Conservation (phyloP, 2,888 invertebrate species). For the Alentia gelatinosa region DNA sequence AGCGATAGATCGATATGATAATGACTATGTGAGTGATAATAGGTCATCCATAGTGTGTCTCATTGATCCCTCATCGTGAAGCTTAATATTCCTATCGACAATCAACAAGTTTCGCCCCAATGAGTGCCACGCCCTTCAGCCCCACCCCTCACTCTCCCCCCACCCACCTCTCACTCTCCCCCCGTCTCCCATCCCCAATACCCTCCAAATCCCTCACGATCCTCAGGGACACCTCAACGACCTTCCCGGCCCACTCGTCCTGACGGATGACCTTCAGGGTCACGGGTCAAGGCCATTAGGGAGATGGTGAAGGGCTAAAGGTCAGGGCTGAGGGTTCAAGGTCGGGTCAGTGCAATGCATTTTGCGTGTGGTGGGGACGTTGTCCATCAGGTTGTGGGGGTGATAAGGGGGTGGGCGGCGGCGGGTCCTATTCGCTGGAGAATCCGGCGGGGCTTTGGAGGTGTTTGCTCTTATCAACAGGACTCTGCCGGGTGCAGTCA, state of each 20-base stretch:
- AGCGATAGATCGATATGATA: background rate
- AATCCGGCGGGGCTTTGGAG: background rate
- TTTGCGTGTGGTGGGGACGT: background rate
- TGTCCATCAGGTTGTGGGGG: background rate
- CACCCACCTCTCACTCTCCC: background rate
- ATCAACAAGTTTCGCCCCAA: background rate
- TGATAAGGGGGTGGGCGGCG: background rate
- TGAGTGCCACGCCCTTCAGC: background rate
- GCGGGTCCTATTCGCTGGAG: background rate
- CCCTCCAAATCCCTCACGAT: background rate
- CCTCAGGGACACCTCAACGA: background rate
- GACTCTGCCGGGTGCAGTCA: background rate
- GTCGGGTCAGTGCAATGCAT: constrained; percentile 1
- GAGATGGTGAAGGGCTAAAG: background rate
- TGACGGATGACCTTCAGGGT: background rate
- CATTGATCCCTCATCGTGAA: background rate
- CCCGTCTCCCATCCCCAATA: background rate
- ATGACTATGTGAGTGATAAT: background rate
- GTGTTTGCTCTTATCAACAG: background rate
- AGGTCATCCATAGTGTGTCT: background rate
- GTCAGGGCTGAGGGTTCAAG: background rate
- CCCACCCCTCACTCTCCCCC: background rate
- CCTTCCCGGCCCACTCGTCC: background rate
- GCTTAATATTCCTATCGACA: background rate
- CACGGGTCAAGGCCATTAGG: constrained; percentile 12